These are phyloP conservation scores for Lipotes vexillifer DNA, from an alignment of 2,113 vertebrate species.

Conservation along the genomic window DNA sequence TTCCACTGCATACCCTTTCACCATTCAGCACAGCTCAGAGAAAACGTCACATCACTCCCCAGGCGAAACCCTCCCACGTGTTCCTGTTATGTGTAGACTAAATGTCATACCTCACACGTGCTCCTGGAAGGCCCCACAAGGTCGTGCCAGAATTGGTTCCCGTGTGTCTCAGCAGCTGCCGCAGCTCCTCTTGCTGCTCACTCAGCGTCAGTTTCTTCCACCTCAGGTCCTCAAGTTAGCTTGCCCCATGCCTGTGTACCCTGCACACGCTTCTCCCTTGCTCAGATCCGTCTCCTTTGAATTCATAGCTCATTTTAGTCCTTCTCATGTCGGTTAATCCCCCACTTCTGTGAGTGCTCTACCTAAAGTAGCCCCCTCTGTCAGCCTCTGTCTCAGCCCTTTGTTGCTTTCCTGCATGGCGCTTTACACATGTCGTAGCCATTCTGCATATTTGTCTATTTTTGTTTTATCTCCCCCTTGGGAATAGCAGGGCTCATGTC, in stretches of 20 bases:
- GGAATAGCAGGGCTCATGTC: not conserved
- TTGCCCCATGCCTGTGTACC: accelerated
- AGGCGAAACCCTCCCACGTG: not conserved
- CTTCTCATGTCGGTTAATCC: not conserved
- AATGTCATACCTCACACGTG: not conserved
- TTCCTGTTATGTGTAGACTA: not conserved
- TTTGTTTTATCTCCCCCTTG: not conserved
- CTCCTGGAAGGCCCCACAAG: not conserved
- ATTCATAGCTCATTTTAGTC: not conserved
- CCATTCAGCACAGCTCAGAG: not conserved
- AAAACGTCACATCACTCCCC: not conserved
- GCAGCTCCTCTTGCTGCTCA: accelerated
- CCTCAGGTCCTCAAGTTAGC: not conserved
- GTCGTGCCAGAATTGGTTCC: not conserved
- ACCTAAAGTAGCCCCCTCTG: not conserved
- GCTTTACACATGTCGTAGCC: not conserved
- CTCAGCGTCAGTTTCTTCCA: not conserved
- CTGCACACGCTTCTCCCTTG: not conserved
- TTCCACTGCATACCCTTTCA: not conserved
- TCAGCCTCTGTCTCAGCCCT: not conserved
- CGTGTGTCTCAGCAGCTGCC: not conserved
- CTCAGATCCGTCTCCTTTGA: not conserved
- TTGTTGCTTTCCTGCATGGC: not conserved
- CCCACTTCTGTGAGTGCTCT: not conserved
- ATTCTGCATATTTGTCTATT: not conserved